Evolutionary conservation across 2,888 invertebrate genomes (phyloP), one percentile per base, ranked within the genome.

Genomic region (Acronicta leporina): DNA sequence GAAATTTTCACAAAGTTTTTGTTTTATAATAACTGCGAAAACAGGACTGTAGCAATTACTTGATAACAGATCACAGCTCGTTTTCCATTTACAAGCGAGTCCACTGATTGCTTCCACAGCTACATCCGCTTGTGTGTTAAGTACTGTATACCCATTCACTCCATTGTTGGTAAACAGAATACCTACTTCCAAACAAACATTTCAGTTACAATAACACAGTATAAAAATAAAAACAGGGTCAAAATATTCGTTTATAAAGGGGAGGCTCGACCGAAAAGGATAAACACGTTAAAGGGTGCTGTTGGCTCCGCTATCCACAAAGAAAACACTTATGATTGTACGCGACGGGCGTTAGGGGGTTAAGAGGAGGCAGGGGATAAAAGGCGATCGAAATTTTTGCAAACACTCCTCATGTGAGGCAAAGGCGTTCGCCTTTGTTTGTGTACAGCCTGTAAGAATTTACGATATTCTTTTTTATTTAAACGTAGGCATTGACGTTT

Each of bases 201-300:
- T 75, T 77, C 73, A 68, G 73, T 58, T 71, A 79, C 73, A 75
- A 74, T 77, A 79, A 76, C 78, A 77, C 59, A 62, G 72, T 64
- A 72, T 62, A 72, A 74, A 86, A 85, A 87, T 86, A 84, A 84
- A 85, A 86, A 85, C 84, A 83, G 76, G 72, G 75, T 80, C 84
- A 81, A 84, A 87, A 89, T 87, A 77, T 88, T 87, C 87, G 83
- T 80, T 83, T 82, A 80, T 82, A 85, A 84, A 85, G 87, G 89
- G 89, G 92, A 86, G 85, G 79, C 79, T 85, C 83, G 87, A 82
- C 87, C 85, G 86, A 88, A 89, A 90, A 86, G 92, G 92, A 92
- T 92, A 92, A 92, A 92, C 92, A 92, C 86, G 91, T 92, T 92
- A 92, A 92, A 92, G 92, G 92, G 91, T 88, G 85, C 87, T 86